Evolutionary conservation across 2,797 vertebrate species (phyloP).

Genomic region (Spinibarbus caldwelli): DNA sequence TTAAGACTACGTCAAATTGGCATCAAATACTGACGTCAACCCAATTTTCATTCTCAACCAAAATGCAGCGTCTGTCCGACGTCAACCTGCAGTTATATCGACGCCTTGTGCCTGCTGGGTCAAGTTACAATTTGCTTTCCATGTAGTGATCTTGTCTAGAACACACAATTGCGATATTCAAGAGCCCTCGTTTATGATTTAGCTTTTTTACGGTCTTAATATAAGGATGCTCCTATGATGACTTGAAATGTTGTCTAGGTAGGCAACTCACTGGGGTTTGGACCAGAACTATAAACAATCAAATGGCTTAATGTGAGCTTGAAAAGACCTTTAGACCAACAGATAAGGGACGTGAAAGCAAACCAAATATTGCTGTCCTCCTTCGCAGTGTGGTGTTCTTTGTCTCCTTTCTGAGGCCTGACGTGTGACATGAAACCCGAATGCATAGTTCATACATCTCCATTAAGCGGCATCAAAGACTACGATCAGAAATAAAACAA

Average conservation of each 20-base stretch:
- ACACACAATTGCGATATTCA: neutral
- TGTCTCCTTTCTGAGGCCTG: neutral
- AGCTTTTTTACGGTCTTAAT: neutral
- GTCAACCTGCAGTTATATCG: neutral
- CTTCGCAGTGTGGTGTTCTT: conserved; percentile 56
- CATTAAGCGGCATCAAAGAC: conserved; percentile 46
- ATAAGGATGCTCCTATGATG: neutral
- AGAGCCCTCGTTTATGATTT: neutral
- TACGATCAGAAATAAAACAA: conserved; percentile 66
- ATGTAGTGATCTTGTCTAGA: neutral
- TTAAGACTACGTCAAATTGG: neutral
- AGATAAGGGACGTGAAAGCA: neutral
- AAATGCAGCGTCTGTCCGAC: neutral
- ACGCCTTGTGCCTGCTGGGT: neutral
- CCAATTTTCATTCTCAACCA: neutral
- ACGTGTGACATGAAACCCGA: conserved; percentile 56
- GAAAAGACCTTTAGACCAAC: conserved; percentile 14
- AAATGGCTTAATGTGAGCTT: neutral
- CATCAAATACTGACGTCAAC: neutral
- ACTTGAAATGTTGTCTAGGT: neutral
- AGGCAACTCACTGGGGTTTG: neutral
- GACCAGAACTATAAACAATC: neutral
- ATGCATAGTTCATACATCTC: conserved; percentile 67
- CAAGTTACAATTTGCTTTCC: neutral
- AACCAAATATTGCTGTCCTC: conserved; percentile 17